Base-by-base conservation (phyloP, 2,113 vertebrate species). In the Pelusios castaneus region DNA sequence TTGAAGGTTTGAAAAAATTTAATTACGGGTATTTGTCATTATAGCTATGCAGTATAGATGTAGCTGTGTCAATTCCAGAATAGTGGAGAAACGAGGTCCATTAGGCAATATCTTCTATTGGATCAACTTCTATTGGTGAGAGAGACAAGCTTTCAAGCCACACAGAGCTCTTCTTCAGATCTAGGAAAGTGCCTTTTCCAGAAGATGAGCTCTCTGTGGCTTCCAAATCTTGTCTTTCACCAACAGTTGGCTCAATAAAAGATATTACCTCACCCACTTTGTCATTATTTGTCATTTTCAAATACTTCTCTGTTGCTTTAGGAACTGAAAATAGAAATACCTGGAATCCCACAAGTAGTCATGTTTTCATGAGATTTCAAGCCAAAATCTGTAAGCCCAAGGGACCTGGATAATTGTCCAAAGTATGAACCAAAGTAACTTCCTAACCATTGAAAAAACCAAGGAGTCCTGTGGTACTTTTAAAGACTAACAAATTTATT, bases 41-140 rank as follows among this genome's bases (percentile, higher is more conserved):
- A 60, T 0, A 0, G 29, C 43, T 3, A 47, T 81, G 25, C 5
- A 34, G 9, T 38, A n/a, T n/a, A 67, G 34, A 5, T 38, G n/a
- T 38, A 70, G n/a, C 63, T 17, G 9, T 38, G n/a, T 22, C 16
- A 2, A 9, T 70, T 17, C 16, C 38, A 22, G 63, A n/a, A 22
- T 38, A 38, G 38, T 38, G 38, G 63, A 38, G 19, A 38, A 19
- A 70, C n/a, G n/a, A 70, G 21, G 19, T 38, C 34, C 9, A 19
- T 38, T 9, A n/a, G 63, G n/a, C 2, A 21, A 5, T 70, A 70
- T 70, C 63, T 38, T 67, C 17, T 19, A 67, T 67, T 70, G 63
- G 63, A 70, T n/a, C n/a, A n/a, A 38, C 8, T 70, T 70, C n/a
- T 38, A 17, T 22, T 70, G 19, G 63, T 70, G n/a, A 70, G 19